Base-by-base conservation (phyloP, 2,797 vertebrate species). In the Melanotaenia trifasciata region DNA sequence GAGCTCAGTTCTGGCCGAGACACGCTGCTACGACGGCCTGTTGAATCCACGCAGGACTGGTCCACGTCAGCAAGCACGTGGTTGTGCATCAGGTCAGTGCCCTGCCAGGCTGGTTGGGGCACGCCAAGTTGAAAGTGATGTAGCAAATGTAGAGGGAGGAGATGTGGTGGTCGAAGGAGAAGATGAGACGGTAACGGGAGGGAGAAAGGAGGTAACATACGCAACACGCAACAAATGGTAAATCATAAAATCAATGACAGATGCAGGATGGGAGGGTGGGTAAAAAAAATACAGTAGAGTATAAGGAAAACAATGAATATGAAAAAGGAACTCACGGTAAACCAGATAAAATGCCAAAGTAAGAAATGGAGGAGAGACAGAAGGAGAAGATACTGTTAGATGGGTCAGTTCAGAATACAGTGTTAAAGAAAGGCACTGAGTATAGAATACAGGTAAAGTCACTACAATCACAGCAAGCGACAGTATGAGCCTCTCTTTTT, bases 51-150 rank as follows among this genome's bases (percentile, higher is more conserved):
- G 79, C 96, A 96, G 94, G 97, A 96, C 93, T 97, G 97, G 95
- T 98, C 96, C 93, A 95, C 95, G 87, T 99, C 97, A 78, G 96
- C 97, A 94, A 99, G 94, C 94, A 99, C 98, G 87, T 99, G 98
- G 96, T 99, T 99, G 96, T 99, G 98, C 98, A 99, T 99, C 96
- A 99, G 96, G 95, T 99, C 98, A 85, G 98, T 99, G 95, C 98
- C 98, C 96, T 99, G 98, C 98, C 98, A 99, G 94, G 98, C 98
- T 99, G 96, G 94, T 95, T 79, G 93, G 76, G 74, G 72, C 30
- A n/a, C 61, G 74, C 61, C 72, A 67, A 56, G 78, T 58, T 61
- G 72, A 36, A 5, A 20, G 71, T 3, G 60, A 61, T 3, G 51
- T 54, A 60, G 62, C 53, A 3, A 67, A 84, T 67, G 76, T 54